Percentiles rank a stretch among this genome's conserved stretches.
phyloP scores from a whole-genome alignment of 2,113 vertebrate species.

The Catharus bicknelli region DNA sequence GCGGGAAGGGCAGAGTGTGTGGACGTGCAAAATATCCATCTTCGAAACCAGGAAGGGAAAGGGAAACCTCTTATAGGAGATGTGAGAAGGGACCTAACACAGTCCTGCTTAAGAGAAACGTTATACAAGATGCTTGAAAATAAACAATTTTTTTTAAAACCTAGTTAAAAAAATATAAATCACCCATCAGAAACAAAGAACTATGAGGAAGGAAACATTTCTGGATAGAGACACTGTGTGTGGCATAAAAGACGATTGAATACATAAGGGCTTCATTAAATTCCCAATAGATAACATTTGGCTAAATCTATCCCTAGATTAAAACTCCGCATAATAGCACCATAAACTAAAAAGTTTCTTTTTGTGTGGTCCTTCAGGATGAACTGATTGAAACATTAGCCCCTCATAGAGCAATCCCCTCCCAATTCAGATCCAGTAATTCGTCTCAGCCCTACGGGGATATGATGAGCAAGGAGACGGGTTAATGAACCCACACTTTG shows the following conservation, averaged over 20 bases:
- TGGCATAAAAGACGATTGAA: conserved; percentile 71
- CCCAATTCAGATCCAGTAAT: conserved; percentile 53
- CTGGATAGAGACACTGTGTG: conserved; percentile 73
- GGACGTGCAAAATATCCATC: background rate
- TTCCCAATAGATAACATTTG: conserved; percentile 80
- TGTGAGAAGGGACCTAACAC: background rate
- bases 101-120: background rate
- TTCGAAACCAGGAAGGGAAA: background rate
- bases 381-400: conserved; percentile 75
- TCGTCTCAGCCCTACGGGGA: conserved; percentile 59
- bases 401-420: conserved; percentile 58
- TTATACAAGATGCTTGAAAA: conserved; percentile 20
- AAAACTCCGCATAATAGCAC: conserved; percentile 68
- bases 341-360: conserved; percentile 73
- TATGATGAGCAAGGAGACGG: conserved; percentile 64
- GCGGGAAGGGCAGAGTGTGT: background rate
- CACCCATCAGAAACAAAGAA: conserved; percentile 61
- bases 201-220: conserved; percentile 65
- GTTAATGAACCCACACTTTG: conserved; percentile 79
- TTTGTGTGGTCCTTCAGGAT: conserved; percentile 80
- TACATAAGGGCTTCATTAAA: conserved; percentile 79
- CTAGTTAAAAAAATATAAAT: conserved; percentile 72
- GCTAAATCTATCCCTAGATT: conserved; percentile 74
- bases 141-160: background rate
- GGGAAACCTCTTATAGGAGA: background rate